Evolutionary conservation across 2,797 vertebrate genomes (phyloP).

Genomic region (Graptemys geographica): DNA sequence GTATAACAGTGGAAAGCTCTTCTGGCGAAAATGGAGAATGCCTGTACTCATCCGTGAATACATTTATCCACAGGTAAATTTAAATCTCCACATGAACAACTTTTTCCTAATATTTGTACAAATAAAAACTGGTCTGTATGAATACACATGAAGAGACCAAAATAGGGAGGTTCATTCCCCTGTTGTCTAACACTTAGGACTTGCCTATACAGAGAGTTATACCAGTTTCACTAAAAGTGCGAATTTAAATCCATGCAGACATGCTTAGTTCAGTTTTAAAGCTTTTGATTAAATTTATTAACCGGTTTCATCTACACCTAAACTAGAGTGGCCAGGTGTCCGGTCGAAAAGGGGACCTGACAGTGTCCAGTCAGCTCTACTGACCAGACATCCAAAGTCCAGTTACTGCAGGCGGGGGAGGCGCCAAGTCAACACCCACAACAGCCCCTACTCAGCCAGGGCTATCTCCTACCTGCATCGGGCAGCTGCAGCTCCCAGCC

Average conservation of each 20-base stretch:
- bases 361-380: too few species aligned
- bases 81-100: neutral
- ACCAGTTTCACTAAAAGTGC: rapidly evolving
- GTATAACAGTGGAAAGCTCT: neutral
- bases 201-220: neutral
- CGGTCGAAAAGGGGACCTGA: too few species aligned
- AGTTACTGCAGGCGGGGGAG: too few species aligned
- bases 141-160: neutral
- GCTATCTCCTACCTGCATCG: too few species aligned
- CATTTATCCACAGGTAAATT: neutral
- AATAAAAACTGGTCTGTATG: neutral
- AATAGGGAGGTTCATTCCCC: neutral
- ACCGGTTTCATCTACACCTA: neutral
- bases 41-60: neutral
- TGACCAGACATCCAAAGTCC: too few species aligned
- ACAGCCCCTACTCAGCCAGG: too few species aligned
- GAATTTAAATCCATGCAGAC: neutral
- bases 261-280: neutral
- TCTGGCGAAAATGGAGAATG: neutral
- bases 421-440: too few species aligned
- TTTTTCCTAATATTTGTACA: neutral
- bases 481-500: too few species aligned
- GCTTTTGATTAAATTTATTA: neutral
- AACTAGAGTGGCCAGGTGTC: too few species aligned
- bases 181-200: neutral